Evolutionary conservation across 2,797 vertebrate genomes (phyloP).

Genomic region (Anolis apletophallus): DNA sequence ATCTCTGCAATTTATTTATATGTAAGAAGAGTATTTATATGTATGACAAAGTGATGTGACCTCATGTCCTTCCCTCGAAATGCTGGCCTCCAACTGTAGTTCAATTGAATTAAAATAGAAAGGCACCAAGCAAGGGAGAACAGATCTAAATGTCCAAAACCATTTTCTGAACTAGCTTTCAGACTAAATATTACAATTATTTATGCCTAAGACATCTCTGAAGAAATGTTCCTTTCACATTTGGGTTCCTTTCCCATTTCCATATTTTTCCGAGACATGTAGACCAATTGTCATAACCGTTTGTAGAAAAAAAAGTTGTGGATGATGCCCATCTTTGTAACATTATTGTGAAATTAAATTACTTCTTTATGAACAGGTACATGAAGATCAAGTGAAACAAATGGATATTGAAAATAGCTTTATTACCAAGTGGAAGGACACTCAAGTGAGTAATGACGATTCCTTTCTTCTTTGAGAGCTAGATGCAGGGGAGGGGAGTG

Average conservation of each 20-base stretch:
- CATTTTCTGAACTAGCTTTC: neutral
- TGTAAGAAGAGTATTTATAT: neutral
- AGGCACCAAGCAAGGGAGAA: neutral
- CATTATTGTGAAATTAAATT: neutral
- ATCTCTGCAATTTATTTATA: neutral
- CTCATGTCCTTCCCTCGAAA: too few relatives aligned
- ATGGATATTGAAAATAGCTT: slow-evolving; percentile 97
- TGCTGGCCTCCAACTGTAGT: neutral
- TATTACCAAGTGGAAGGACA: slow-evolving; percentile 95
- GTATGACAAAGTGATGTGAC: neutral
- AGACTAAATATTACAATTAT: neutral
- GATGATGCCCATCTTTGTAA: too few relatives aligned
- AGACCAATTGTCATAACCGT: too few relatives aligned
- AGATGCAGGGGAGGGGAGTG: neutral
- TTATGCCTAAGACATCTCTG: too few relatives aligned
- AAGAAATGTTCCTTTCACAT: neutral
- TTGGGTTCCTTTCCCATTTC: neutral
- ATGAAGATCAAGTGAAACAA: slow-evolving; percentile 93
- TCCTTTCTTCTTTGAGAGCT: neutral
- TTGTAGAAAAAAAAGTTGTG: neutral
- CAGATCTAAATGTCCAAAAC: neutral
- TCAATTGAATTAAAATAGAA: neutral
- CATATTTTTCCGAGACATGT: neutral
- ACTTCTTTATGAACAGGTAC: slow-evolving; percentile 83
- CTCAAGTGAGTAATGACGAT: slow-evolving; percentile 84